Conservation (phyloP, 2,888 invertebrate genomes). For the Helicoverpa assulta region DNA sequence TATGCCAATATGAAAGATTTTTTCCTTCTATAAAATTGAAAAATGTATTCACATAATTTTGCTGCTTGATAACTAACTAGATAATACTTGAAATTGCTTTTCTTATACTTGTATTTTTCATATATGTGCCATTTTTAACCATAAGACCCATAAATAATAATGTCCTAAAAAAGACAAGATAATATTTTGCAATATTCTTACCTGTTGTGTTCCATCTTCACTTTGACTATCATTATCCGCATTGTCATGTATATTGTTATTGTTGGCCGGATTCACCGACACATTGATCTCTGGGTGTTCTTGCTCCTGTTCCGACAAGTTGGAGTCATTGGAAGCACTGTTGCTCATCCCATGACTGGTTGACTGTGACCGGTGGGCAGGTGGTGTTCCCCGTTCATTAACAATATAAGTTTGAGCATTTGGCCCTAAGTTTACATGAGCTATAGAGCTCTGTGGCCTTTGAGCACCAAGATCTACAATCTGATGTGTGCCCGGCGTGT, state of each 20-base stretch:
- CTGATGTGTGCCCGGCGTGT: conserved; percentile 80
- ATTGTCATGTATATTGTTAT: conserved; percentile 86
- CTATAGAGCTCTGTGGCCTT: conserved; percentile 84
- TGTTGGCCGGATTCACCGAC: conserved; percentile 85
- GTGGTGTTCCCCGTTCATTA: conserved; percentile 75
- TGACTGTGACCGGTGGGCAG: conserved; percentile 70
- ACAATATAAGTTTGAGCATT: conserved; percentile 79
- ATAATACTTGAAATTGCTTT: neutral
- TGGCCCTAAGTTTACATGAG: conserved; percentile 80
- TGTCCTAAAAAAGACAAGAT: too few species aligned
- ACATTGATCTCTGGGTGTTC: conserved; percentile 82
- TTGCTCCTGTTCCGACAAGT: conserved; percentile 75
- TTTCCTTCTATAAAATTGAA: neutral
- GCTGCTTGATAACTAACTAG: neutral
- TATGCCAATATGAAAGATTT: neutral
- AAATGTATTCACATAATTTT: neutral
- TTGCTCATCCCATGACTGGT: conserved; percentile 73
- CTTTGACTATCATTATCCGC: conserved; percentile 86
- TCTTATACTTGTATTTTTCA: neutral
- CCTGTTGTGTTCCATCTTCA: conserved; percentile 86
- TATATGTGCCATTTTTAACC: too few species aligned
- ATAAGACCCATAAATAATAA: too few species aligned
- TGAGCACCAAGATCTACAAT: conserved; percentile 74
- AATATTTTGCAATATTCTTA: conserved; percentile 51
- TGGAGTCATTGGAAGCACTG: conserved; percentile 80